Evolutionary conservation across 1,140 invertebrate species (phyloP), one percentile per base, ranked within the genome.

Genomic region (Caenorhabditis briggsae): DNA sequence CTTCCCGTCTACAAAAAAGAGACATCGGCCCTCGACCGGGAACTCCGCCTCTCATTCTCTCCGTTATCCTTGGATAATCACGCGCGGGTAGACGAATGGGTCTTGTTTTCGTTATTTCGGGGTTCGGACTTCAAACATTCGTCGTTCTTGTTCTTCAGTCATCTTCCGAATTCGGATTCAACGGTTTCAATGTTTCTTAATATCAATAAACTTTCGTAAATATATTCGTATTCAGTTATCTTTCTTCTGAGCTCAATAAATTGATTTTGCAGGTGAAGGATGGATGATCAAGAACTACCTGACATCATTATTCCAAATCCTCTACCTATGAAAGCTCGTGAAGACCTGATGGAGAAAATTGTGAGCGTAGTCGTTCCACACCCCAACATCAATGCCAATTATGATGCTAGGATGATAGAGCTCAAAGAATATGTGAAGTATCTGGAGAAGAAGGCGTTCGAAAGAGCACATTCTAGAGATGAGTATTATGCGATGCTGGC

Each of bases 391-490:
- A 11, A 78, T 78, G 70, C 70, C 23, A 5, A 7, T 6, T 20
- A 50, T 8, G 46, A 78, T 50, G n/a, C 43, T n/a, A 78, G 46
- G 23, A 78, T 78, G 70, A 20, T 50, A 2, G 70, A 78, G 11
- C 12, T 78, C n/a, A 53, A 6, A 20, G 70, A 50, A 33, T 78
- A 78, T 50, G 46, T 53, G 8, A 78, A 48, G 6, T 78, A 50
- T n/a, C 23, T 78, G 70, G 70, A 78, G 20, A 78, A n/a, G 46
- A 78, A 78, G 46, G 16, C 70, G 2, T 78, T 78, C 50, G 70
- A 78, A 14, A 78, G 14, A 78, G 70, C 18, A 11, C 70, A 50
- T 50, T 50, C 70, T 53, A 78, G 33, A 53, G 70, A 78, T 50
- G 70, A 78, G 3, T 78, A 78, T 14, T 78, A 78, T n/a, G n/a